Base-by-base conservation (phyloP, 2,888 invertebrate genomes). In the Ophion slaviceki region DNA sequence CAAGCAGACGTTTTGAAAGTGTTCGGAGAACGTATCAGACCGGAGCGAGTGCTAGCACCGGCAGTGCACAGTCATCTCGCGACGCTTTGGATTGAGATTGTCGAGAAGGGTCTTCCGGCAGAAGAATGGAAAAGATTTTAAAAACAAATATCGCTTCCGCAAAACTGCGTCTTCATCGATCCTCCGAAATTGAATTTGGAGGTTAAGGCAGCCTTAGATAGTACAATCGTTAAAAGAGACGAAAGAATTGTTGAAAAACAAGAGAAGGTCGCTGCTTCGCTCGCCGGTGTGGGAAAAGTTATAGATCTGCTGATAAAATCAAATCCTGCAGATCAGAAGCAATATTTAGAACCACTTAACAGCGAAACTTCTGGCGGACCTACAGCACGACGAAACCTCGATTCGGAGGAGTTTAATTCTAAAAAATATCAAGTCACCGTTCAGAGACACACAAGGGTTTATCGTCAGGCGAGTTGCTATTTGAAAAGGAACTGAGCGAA, bases 151-250 rank as follows among this genome's bases (percentile, higher is more conserved):
- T 62, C 71, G 3, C 66, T 80, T 64, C 76, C 82, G 11, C 59
- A 86, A 32, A 86, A 86, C 62, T 78, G 84, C 40, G 53, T 84
- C 11, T 62, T 86, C 32, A 79, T 84, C 70, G 84, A 83, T 70
- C 62, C 85, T 24, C 80, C 85, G 0, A 87, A 85, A 77, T 62
- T 86, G 3, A 87, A 86, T 62, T 36, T 67, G 17, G 78, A 86
- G 61, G 36, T 84, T 20, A 84, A 86, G 61, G 75, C 81, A 10
- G 70, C 72, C 6, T 36, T 87, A 20, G 78, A 80, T 17, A 82
- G 86, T 8, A 24, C 72, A n/a, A 57, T 86, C 59, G 36, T 40
- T 7, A 40, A 40, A 40, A 8, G 40, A 40, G 40, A 40, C 40
- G 40, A 40, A 40, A 40, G 40, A 40, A 40, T 40, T 40, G 8